Evolutionary conservation across 2,888 invertebrate genomes (phyloP).

Genomic region (Parapristionchus giblindavisi): DNA sequence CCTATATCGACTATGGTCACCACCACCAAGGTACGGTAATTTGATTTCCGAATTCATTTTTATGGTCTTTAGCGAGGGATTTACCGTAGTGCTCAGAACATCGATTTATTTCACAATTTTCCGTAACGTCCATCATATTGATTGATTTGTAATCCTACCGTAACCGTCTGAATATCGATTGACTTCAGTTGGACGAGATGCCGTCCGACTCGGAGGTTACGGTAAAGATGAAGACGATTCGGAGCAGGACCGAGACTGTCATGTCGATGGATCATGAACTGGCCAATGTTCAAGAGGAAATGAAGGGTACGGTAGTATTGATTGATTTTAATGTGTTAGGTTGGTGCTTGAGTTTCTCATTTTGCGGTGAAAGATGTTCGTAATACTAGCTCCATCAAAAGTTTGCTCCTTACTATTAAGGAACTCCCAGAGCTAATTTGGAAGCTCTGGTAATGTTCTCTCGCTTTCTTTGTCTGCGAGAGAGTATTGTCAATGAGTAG

Average conservation of each 20-base stretch:
- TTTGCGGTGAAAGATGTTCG: neutral
- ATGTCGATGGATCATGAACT: slow-evolving; percentile 16
- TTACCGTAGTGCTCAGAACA: neutral
- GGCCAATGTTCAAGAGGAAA: slow-evolving; percentile 1
- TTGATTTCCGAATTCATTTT: neutral
- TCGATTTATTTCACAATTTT: neutral
- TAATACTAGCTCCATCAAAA: neutral
- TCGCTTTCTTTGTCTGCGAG: no score
- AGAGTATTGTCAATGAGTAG: no score
- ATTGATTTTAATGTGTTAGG: no score
- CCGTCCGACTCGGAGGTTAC: slow-evolving; percentile 37
- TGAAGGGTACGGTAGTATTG: slow-evolving; percentile 23
- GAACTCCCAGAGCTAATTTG: no score
- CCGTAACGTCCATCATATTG: neutral
- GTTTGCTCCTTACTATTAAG: no score
- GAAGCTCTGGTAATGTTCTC: no score
- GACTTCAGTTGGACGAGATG: slow-evolving; percentile 36
- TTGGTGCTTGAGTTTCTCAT: no score
- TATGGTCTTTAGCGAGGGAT: neutral
- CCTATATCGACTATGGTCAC: slow-evolving; percentile 38
- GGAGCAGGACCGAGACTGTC: slow-evolving; percentile 36
- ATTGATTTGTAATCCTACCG: neutral
- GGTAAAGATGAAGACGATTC: slow-evolving; percentile 35
- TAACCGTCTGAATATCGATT: neutral
- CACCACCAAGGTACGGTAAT: slow-evolving; percentile 31